Base-by-base conservation (phyloP, 2,797 vertebrate species). In the Melanotaenia trifasciata region DNA sequence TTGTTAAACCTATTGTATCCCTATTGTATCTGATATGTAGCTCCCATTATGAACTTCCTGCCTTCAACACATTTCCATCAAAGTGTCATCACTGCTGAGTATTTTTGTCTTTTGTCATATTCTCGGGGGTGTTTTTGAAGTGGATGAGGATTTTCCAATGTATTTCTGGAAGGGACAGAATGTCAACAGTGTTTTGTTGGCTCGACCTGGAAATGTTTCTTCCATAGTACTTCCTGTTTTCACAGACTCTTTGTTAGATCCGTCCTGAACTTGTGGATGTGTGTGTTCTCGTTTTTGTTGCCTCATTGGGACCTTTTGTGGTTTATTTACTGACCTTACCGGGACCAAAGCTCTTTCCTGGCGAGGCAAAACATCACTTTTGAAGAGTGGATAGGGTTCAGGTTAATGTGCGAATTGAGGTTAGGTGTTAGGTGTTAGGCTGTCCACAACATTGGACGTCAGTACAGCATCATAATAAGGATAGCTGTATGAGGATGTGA, bases 201-300 rank as follows among this genome's bases (percentile, higher is more conserved):
- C 63, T 67, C 38, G 72, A 92, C 87, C 87, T 88, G 91, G 87
- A 92, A 89, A 88, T 88, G 86, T 89, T 85, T 68, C 87, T 69
- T 63, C 47, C 82, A 66, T 83, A 88, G 35, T 81, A 81, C 84
- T 89, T 93, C 92, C 92, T 93, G 91, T 92, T 92, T 93, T 91
- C 67, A 65, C 64, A 63, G 64, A 83, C 68, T 79, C 77, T 90
- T 88, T 88, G 82, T 89, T 80, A 69, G 70, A 14, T 67, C 40
- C 62, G 24, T 64, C 47, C 47, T 60, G 22, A 60, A n/a, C 66
- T 24, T 67, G 43, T 81, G 54, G 47, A 58, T 80, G 69, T 82
- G 67, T 57, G 62, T 73, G 62, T 68, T 56, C 22, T 28, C 28
- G 53, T 28, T 28, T 54, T 28, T 67, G 43, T 50, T 47, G 58